Base-by-base conservation (phyloP, 2,888 invertebrate genomes). In the Drosophila neonasuta region DNA sequence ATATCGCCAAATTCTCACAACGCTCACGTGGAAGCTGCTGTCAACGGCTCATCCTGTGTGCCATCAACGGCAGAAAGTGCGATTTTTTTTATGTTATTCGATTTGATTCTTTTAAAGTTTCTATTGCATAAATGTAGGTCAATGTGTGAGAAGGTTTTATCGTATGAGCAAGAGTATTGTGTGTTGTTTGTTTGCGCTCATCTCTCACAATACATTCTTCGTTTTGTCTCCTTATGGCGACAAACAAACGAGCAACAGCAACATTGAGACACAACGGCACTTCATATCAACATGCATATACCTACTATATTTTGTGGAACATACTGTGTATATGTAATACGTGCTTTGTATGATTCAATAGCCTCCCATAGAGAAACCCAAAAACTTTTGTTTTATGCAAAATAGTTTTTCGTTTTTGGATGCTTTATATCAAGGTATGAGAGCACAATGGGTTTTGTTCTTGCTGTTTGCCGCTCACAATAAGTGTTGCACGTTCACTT, bases 381-480 rank as follows among this genome's bases (percentile, higher is more conserved):
- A 77, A 74, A 81, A 80, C 65, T 80, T 84, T 78, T 81, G 78
- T 81, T 86, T 81, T 86, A 81, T 81, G 86, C 79, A 81, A 81
- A 81, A 84, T 80, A 86, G 86, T 84, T 86, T 70, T 80, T 74
- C 80, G 68, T 77, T 66, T 59, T 67, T 66, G 67, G 57, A 70
- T 85, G 73, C 41, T 63, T 59, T 62, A 54, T 42, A 65, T 62
- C 64, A 55, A 46, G 54, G 45, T 55, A 74, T 62, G 24, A 24
- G 24, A 24, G n/a, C 36, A 77, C 70, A 80, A 73, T 63, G 45
- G 48, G 59, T 74, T 54, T 73, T 63, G 32, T 52, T 56, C 34
- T 42, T 57, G 41, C 55, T 54, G 45, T 45, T 60, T 34, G n/a
- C n/a, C 5, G 48, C 44, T 65, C 57, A 50, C 61, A 79, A 66